phyloP scores from a whole-genome alignment of 2,888 invertebrate species.

The Phymatocera aterrima region DNA sequence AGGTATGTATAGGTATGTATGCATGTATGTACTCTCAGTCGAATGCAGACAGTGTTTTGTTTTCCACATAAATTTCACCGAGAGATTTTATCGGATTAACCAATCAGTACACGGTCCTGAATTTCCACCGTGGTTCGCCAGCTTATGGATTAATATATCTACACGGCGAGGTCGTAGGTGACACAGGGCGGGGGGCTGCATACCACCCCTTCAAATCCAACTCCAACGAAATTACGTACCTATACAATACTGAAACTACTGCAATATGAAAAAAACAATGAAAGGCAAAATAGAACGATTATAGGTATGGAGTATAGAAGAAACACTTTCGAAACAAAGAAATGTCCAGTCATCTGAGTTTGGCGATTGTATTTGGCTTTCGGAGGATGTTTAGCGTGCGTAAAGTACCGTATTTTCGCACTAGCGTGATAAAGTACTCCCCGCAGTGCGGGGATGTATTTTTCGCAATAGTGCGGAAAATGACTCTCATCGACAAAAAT shows the following conservation, averaged over 20 bases:
- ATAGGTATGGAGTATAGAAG: background rate
- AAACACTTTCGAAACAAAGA: background rate
- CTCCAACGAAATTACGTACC: background rate
- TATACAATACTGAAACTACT: too few species aligned
- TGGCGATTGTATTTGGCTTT: too few species aligned
- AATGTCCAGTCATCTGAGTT: too few species aligned
- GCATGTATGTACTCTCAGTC: background rate
- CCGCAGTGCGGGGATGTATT: too few species aligned
- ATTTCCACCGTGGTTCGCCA: conserved; percentile 35
- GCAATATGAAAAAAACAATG: background rate
- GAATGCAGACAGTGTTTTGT: conserved; percentile 45
- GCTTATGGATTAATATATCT: conserved; percentile 46
- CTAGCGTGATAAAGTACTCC: too few species aligned
- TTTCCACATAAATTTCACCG: conserved; percentile 48
- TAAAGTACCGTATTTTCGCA: too few species aligned
- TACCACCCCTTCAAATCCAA: background rate
- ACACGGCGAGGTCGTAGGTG: conserved; percentile 30
- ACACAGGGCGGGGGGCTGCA: background rate
- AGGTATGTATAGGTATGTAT: background rate
- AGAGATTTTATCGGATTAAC: conserved; percentile 49
- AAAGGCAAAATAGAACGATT: background rate
- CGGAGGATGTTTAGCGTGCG: too few species aligned
- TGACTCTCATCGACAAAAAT: too few species aligned
- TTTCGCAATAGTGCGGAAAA: too few species aligned
- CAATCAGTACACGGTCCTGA: conserved; percentile 43